These are phyloP conservation scores for Orthosia gothica DNA, from an alignment of 2,888 invertebrate species.

Conservation along the genomic window DNA sequence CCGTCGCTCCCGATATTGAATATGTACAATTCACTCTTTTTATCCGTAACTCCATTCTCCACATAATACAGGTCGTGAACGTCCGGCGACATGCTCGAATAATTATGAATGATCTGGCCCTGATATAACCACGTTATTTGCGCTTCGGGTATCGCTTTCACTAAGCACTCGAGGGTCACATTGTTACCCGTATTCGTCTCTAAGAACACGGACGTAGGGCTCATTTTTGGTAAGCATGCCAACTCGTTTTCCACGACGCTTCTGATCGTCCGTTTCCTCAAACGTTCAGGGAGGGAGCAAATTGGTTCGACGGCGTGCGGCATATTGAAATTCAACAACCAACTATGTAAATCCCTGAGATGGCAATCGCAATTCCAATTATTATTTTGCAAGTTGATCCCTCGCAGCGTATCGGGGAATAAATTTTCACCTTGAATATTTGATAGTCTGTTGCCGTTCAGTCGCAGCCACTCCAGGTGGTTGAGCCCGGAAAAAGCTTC, in stretches of 20 bases:
- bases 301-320: constrained; percentile 95
- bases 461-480: constrained; percentile 95
- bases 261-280: constrained; percentile 93
- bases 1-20: constrained; percentile 95
- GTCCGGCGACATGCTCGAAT: constrained; percentile 93
- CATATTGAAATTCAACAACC: constrained; percentile 95
- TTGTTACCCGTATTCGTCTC: constrained; percentile 96
- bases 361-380: constrained; percentile 97
- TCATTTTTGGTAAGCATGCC: constrained; percentile 96
- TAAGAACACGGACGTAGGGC: constrained; percentile 94
- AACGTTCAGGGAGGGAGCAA: constrained; percentile 94
- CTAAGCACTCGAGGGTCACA: constrained; percentile 95
- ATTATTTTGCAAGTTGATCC: constrained; percentile 96
- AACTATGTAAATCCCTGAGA: constrained; percentile 94
- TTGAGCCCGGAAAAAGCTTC: constrained; percentile 96
- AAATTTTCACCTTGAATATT: constrained; percentile 94
- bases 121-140: constrained; percentile 96
- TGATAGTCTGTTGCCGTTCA: constrained; percentile 96
- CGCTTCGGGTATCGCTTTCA: constrained; percentile 96
- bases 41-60: constrained; percentile 94
- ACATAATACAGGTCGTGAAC: constrained; percentile 94
- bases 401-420: constrained; percentile 95
- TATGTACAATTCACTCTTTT: constrained; percentile 95
- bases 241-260: constrained; percentile 93
- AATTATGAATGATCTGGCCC: constrained; percentile 95